A percentile compares a stretch with the other conserved stretches of the same genome.
These are phyloP conservation scores for Bursaphelenchus okinawaensis DNA, from an alignment of 2,888 invertebrate genomes.

Conservation along the genomic window DNA sequence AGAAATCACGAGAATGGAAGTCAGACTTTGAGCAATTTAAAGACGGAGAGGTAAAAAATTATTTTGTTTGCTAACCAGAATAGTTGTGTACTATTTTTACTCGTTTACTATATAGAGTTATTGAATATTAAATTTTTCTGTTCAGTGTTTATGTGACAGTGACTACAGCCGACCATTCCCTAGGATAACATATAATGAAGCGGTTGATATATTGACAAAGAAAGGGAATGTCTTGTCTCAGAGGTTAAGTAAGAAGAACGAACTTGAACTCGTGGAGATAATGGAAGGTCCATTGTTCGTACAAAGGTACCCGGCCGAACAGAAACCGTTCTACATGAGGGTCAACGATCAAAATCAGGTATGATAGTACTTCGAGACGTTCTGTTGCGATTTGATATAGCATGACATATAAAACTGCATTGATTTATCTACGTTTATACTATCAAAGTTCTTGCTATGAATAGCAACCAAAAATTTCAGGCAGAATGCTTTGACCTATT, in stretches of 20 bases:
- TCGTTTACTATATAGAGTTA: neutral
- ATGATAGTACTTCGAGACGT: neutral
- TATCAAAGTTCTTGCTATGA: too few relatives aligned
- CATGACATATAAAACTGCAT: too few relatives aligned
- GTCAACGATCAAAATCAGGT: conserved; percentile 19
- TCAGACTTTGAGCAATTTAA: conserved; percentile 6
- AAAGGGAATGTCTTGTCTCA: conserved; percentile 18
- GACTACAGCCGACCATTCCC: conserved; percentile 20
- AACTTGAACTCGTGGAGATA: conserved; percentile 35
- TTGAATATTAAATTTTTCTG: neutral
- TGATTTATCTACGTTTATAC: too few relatives aligned
- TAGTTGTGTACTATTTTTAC: too few relatives aligned
- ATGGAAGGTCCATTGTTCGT: conserved; percentile 74
- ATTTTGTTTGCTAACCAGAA: neutral
- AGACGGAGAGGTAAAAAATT: neutral
- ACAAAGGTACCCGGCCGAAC: conserved; percentile 77
- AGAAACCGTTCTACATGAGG: conserved; percentile 89
- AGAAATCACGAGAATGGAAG: neutral
- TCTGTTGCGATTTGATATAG: too few relatives aligned
- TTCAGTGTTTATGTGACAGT: neutral
- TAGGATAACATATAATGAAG: conserved; percentile 39
- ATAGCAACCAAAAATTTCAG: conserved; percentile 42
- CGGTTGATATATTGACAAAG: conserved; percentile 27
- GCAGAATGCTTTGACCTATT: conserved; percentile 73
- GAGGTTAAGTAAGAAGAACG: conserved; percentile 42